These are phyloP conservation scores for Dryoscopus gambensis DNA, from an alignment of 2,113 vertebrate species.

Conservation along the genomic window DNA sequence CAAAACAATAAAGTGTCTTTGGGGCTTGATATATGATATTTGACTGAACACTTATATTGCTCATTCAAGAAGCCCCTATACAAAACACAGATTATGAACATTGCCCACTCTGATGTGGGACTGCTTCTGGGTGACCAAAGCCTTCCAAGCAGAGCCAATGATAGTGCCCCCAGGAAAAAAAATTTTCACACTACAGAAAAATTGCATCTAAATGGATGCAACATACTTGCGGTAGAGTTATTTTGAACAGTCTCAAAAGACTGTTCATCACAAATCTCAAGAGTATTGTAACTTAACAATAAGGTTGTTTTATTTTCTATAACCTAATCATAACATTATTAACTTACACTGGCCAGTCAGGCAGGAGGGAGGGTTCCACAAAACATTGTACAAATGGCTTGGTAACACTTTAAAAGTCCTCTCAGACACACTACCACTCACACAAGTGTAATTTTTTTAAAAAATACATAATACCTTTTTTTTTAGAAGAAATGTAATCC, in stretches of 20 bases:
- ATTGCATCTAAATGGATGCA: neutral
- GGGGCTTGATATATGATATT: neutral
- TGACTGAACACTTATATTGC: neutral
- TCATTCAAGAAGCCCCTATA: neutral
- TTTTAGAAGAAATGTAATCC: neutral
- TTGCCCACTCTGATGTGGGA: neutral
- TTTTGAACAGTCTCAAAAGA: neutral
- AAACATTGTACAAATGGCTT: neutral
- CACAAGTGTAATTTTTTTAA: neutral
- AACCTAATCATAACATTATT: neutral
- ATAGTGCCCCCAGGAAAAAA: neutral
- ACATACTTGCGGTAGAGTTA: neutral
- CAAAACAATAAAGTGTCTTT: neutral
- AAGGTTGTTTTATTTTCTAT: neutral
- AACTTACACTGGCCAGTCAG: neutral
- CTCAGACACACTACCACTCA: neutral
- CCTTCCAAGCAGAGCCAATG: neutral
- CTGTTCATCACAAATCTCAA: neutral
- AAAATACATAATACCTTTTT: neutral
- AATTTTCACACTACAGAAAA: neutral
- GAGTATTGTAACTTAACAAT: neutral
- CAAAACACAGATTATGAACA: neutral
- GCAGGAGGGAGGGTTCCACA: neutral
- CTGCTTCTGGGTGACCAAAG: neutral
- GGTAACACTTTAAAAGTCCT: neutral